Conservation (phyloP, 1,140 invertebrate genomes). For the Paraescarpia echinospica region DNA sequence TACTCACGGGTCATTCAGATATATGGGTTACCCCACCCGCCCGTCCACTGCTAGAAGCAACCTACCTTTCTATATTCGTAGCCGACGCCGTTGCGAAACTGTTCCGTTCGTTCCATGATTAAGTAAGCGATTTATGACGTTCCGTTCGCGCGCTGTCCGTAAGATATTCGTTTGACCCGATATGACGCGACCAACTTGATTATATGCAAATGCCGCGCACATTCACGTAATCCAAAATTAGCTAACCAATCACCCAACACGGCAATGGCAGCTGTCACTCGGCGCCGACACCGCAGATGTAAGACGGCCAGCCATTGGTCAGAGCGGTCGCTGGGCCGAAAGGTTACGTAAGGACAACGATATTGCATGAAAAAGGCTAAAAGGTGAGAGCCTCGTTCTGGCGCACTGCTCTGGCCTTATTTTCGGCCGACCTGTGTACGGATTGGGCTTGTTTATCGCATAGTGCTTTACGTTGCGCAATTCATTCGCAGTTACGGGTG, state of each 20-base stretch:
- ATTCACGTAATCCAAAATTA: conserved; percentile 6
- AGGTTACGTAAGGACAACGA: conserved; percentile 23
- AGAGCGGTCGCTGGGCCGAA: background rate
- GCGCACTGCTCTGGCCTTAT: conserved; percentile 9
- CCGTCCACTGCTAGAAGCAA: background rate
- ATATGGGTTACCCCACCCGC: background rate
- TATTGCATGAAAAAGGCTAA: conserved; percentile 15
- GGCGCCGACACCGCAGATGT: background rate
- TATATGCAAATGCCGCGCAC: background rate
- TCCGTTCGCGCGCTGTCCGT: background rate
- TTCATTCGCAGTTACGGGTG: background rate
- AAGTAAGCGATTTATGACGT: background rate
- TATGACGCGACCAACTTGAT: background rate
- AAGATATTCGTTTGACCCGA: conserved; percentile 5
- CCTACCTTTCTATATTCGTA: conserved; percentile 1
- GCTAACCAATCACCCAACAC: background rate
- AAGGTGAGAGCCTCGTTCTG: conserved; percentile 25
- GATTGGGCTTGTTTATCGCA: background rate
- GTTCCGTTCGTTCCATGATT: conserved; percentile 4
- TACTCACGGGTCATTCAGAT: background rate
- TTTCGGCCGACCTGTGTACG: background rate
- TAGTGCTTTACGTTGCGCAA: background rate
- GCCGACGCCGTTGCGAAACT: background rate
- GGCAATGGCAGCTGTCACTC: conserved; percentile 3
- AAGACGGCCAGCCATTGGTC: background rate